Conservation (phyloP, 1,140 invertebrate species). For the Heliconius hewitsoni region DNA sequence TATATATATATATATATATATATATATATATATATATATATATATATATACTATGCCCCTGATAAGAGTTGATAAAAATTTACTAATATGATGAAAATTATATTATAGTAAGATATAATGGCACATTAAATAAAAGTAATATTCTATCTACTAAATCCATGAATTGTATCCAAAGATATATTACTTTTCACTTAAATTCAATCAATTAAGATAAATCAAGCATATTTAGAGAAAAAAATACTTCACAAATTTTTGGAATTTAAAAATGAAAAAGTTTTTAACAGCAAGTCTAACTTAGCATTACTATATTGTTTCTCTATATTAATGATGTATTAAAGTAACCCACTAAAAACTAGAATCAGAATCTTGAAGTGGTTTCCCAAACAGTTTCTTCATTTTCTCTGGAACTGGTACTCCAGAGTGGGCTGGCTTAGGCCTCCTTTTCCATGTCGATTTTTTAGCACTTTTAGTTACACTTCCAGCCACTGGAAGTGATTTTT, state of each 20-base stretch:
- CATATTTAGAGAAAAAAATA: no score
- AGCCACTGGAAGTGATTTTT: constrained; percentile 46
- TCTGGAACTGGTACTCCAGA: constrained; percentile 73
- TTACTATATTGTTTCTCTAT: neutral
- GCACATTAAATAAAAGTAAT: neutral
- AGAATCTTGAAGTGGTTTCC: constrained; percentile 52
- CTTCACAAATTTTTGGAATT: no score
- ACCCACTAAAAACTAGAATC: constrained; percentile 41
- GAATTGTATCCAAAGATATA: neutral
- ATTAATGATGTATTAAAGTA: neutral
- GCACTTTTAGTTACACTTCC: constrained; percentile 59
- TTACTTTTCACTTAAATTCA: no score
- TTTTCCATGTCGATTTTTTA: constrained; percentile 63
- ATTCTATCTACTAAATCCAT: neutral
- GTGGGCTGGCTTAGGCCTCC: constrained; percentile 65
- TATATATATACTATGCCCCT: no score
- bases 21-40: no score
- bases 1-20: no score
- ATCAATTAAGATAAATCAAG: no score
- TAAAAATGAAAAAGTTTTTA: no score
- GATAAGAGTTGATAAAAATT: no score
- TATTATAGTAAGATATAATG: neutral
- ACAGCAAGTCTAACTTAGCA: neutral
- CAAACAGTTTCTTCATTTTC: constrained; percentile 65
- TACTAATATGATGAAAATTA: no score